These are phyloP conservation scores for Sminthurides aquaticus DNA, from an alignment of 2,888 invertebrate species.

Conservation along the genomic window DNA sequence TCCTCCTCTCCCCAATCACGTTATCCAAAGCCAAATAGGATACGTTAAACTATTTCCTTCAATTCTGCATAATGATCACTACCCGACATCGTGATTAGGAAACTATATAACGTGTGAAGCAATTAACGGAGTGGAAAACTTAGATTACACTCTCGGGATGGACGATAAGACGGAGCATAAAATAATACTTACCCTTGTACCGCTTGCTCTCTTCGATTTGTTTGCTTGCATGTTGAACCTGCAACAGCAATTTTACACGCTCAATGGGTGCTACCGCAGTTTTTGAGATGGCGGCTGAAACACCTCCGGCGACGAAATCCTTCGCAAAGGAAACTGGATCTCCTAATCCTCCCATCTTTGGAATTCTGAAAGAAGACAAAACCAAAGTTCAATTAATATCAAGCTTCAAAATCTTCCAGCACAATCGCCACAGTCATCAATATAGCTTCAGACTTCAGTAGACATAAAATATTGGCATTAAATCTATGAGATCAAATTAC, in stretches of 20 bases:
- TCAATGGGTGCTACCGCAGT: conserved; percentile 93
- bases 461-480: neutral
- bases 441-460: too few relatives aligned
- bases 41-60: too few relatives aligned
- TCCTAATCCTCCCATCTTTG: conserved; percentile 43
- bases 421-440: neutral
- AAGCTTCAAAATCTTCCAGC: neutral
- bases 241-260: conserved; percentile 84
- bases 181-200: conserved; percentile 69
- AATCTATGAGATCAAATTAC: too few relatives aligned
- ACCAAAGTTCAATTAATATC: neutral
- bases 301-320: conserved; percentile 85
- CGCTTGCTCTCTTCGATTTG: conserved; percentile 75
- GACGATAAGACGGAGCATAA: too few relatives aligned
- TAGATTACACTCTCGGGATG: too few relatives aligned
- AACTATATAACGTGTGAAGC: too few relatives aligned
- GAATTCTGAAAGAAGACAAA: conserved; percentile 1
- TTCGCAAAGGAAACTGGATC: conserved; percentile 72
- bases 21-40: too few relatives aligned
- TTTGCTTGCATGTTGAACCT: conserved; percentile 89
- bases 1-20: too few relatives aligned
- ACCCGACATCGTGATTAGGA: too few relatives aligned
- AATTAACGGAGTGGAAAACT: too few relatives aligned
- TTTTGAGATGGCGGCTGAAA: conserved; percentile 88
- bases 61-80: too few relatives aligned